phyloP scores from a whole-genome alignment of 1,140 invertebrate genomes.

The Calephelis nemesis region DNA sequence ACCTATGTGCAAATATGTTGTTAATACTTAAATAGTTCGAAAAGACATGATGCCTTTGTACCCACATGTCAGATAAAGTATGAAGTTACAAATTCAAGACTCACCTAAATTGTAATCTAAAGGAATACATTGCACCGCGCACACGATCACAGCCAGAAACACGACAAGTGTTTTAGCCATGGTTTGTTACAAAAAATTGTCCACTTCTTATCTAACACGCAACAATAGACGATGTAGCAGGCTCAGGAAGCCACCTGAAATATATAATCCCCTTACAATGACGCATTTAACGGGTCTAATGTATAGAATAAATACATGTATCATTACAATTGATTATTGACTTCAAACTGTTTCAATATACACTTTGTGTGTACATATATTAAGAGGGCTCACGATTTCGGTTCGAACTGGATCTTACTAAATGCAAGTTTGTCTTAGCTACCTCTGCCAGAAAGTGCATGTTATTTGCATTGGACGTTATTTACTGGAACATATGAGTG shows the following conservation, averaged over 20 bases:
- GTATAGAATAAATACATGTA: slow-evolving; percentile 5
- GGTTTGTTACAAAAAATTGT: neutral
- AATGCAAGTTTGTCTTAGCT: neutral
- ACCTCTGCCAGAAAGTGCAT: too few relatives aligned
- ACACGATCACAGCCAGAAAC: neutral
- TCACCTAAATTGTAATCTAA: slow-evolving; percentile 18
- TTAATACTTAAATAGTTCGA: too few relatives aligned
- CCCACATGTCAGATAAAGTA: too few relatives aligned
- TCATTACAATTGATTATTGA: slow-evolving; percentile 17
- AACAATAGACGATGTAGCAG: neutral
- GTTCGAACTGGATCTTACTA: slow-evolving; percentile 4
- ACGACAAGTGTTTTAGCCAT: slow-evolving; percentile 24
- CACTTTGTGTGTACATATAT: neutral
- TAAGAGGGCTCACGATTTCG: slow-evolving; percentile 15
- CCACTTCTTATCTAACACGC: neutral
- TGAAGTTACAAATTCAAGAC: neutral
- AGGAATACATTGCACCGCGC: slow-evolving; percentile 21
- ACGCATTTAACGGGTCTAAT: slow-evolving; percentile 11
- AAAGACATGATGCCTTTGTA: too few relatives aligned
- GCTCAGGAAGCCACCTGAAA: neutral
- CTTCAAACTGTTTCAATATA: slow-evolving; percentile 1
- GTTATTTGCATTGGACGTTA: too few relatives aligned
- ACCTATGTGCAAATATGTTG: too few relatives aligned
- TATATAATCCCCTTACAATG: slow-evolving; percentile 17
- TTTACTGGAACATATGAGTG: too few relatives aligned